Evolutionary conservation across 2,888 invertebrate species (phyloP), one percentile per base, ranked within the genome.

Genomic region (Drosophila prolongata): DNA sequence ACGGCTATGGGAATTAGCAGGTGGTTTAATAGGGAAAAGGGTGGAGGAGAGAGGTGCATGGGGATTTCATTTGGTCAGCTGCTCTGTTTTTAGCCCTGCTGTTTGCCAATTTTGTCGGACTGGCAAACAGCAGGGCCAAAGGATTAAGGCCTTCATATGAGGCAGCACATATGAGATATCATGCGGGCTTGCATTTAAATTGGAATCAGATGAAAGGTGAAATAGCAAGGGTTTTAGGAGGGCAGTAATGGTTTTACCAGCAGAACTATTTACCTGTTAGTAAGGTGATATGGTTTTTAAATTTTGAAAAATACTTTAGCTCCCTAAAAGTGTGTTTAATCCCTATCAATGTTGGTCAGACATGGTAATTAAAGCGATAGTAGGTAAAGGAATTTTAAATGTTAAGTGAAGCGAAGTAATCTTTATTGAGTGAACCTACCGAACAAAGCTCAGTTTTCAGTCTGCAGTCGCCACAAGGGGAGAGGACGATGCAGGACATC

Each of bases 71-170:
- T 42, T 71, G 46, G 60, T 42, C 46, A 56, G 56, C 49, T 56
- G 61, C 40, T 42, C 30, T 34, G 16, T 52, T 56, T 24, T 24
- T 24, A 4, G 24, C 5, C 24, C 4, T 24, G 24, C 19, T 19
- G 19, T 19, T 19, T 19, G 19, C 16, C 27, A 14, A 30, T 19
- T 19, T 19, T 19, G 19, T 52, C 30, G 61, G 71, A 71, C 61
- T 61, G 55, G 61, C 61, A 61, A 61, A 71, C 56, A 71, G 13
- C 27, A 52, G 11, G 9, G 42, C 37, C n/a, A 53, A 19, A 24
- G 35, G 42, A n/a, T n/a, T 19, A 16, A 30, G 19, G 61, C 19
- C 27, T 37, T 44, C 16, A 27, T 30, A 24, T 40, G 40, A 35
- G 50, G 11, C 10, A 14, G n/a, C 55, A 42, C 16, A 40, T 52